Evolutionary conservation across 2,797 vertebrate genomes (phyloP).

Genomic region (Epinephelus awoara): DNA sequence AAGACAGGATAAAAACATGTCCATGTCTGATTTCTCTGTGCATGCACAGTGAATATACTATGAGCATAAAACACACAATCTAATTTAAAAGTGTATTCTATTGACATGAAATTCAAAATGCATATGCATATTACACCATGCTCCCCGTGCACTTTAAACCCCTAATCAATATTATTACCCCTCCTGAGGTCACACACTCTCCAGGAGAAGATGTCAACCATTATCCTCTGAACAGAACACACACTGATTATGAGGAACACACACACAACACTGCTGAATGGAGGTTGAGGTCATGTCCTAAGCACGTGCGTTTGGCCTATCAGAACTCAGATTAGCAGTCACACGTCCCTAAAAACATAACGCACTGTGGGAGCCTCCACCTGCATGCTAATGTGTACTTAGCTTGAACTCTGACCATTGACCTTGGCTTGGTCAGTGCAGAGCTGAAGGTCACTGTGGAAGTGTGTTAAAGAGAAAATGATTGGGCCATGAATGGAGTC

Average conservation of each 20-base stretch:
- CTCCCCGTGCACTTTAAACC: conserved; percentile 6
- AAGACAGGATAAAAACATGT: conserved; percentile 9
- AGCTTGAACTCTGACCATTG: conserved; percentile 75
- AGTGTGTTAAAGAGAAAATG: conserved; percentile 76
- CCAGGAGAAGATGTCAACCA: conserved; percentile 22
- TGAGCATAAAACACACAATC: background rate
- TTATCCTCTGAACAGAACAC: conserved; percentile 23
- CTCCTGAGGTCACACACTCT: conserved; percentile 27
- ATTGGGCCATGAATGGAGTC: conserved; percentile 75
- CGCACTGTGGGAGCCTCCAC: conserved; percentile 46
- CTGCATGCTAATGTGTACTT: conserved; percentile 81
- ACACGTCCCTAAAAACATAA: conserved; percentile 26
- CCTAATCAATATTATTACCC: conserved; percentile 32
- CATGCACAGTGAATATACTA: background rate
- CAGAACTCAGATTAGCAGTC: background rate
- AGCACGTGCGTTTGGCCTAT: conserved; percentile 13
- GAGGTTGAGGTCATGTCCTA: conserved; percentile 45
- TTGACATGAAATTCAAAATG: background rate
- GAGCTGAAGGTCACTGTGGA: conserved; percentile 59
- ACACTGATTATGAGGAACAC: conserved; percentile 23
- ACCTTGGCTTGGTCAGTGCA: conserved; percentile 54
- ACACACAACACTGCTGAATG: conserved; percentile 34
- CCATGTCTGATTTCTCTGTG: background rate
- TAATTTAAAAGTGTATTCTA: background rate
- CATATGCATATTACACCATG: background rate